Conservation (phyloP, 2,113 vertebrate species). For the Misgurnus anguillicaudatus region DNA sequence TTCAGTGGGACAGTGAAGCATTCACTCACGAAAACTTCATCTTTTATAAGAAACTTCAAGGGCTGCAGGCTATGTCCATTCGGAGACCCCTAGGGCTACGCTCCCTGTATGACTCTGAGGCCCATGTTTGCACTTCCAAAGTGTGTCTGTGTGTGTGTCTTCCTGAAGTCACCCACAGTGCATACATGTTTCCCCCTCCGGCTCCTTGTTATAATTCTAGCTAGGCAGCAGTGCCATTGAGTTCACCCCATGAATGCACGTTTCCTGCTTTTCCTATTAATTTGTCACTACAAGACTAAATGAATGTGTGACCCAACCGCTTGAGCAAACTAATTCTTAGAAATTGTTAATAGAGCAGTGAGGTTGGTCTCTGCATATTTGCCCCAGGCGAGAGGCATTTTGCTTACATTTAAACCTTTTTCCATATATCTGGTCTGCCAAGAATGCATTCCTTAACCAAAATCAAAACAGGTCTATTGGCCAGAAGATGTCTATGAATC, state of each 20-base stretch:
- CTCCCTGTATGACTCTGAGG: constrained; percentile 11
- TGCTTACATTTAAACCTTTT: constrained; percentile 5
- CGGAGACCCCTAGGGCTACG: neutral
- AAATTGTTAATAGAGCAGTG: neutral
- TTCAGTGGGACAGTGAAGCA: neutral
- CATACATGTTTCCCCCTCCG: neutral
- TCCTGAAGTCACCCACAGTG: constrained; percentile 19
- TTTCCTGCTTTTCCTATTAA: neutral
- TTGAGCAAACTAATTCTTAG: neutral
- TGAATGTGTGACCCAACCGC: neutral
- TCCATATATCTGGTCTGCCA: constrained; percentile 20
- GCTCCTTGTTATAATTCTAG: constrained; percentile 18
- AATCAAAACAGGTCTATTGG: neutral
- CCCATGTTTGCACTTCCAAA: constrained; percentile 3
- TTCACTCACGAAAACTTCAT: neutral
- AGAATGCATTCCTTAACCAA: constrained; percentile 38
- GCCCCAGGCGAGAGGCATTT: neutral
- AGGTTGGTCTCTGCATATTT: neutral
- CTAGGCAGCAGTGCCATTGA: neutral
- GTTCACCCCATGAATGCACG: constrained; percentile 1
- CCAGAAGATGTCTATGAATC: constrained; percentile 16
- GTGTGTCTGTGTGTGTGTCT: neutral
- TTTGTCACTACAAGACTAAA: neutral
- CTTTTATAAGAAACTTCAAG: neutral
- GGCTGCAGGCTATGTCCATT: constrained; percentile 2